Evolutionary conservation across 2,113 vertebrate genomes (phyloP), one percentile per base, ranked within the genome.

Genomic region (Pampusana beccarii): DNA sequence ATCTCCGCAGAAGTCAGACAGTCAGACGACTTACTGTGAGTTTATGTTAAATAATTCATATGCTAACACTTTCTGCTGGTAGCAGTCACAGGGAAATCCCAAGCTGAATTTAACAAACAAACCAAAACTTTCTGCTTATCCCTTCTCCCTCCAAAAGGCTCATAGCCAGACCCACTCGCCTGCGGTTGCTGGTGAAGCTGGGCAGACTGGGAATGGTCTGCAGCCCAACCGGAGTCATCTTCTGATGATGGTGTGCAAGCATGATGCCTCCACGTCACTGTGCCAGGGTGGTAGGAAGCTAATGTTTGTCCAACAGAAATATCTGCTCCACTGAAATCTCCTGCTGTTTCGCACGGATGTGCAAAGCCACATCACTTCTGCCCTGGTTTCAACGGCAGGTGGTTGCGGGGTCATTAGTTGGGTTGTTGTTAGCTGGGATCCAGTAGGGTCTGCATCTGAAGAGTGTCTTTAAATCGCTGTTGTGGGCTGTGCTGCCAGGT

Each of bases 11-110:
- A 97, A 98, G 85, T 92, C 85, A 95, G 95, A 91, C 74, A 97
- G 83, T 90, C 89, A 80, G 62, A 97, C 96, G 92, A 95, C 93
- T 95, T 94, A 96, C 54, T 86, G 87, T 34, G 88, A 94, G 75
- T 95, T 96, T 97, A 86, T 31, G 12, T 72, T 97, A 93, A 64
- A 56, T 95, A 95, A 97, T 95, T 96, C 90, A 95, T 74, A 88
- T 23, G 48, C 46, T 92, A 95, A 90, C 89, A 69, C 66, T 96
- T 95, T 91, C 21, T 1, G 2, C 74, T 66, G 18, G 65, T 88
- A 85, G 73, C 66, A 92, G 50, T 58, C 61, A 53, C 10, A 3
- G 73, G 90, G 62, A 88, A 86, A 93, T 79, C 86, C 91, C 73
- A 82, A 92, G 33, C 29, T 66, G 83, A 70, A 82, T 93, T 82